Evolutionary conservation across 2,113 vertebrate genomes (phyloP).

Genomic region (Scytalopus superciliaris): DNA sequence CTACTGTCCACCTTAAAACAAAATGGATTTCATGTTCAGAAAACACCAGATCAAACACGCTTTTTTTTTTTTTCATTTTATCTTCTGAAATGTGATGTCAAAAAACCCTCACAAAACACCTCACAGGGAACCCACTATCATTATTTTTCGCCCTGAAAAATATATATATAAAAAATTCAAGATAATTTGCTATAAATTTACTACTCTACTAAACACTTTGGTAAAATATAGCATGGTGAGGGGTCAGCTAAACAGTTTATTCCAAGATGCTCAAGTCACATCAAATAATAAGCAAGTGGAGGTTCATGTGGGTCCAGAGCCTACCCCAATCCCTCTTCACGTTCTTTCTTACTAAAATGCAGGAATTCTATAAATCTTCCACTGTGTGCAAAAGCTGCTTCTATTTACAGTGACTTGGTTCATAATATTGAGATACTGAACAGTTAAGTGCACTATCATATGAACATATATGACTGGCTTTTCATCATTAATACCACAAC

Average conservation of each 20-base stretch:
- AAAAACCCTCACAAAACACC: background rate
- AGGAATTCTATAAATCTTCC: background rate
- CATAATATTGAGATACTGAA: background rate
- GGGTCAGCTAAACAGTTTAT: background rate
- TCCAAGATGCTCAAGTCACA: background rate
- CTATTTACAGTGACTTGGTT: background rate
- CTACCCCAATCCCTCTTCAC: background rate
- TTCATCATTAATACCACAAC: background rate
- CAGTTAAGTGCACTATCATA: background rate
- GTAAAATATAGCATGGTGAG: background rate
- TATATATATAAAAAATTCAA: background rate
- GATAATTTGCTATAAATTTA: background rate
- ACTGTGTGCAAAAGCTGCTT: background rate
- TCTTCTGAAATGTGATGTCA: background rate
- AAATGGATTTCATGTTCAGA: background rate
- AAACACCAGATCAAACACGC: background rate
- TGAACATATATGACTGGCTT: background rate
- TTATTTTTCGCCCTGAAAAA: background rate
- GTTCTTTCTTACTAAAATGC: background rate
- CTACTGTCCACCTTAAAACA: slow-evolving; percentile 92
- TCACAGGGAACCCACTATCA: rapidly evolving
- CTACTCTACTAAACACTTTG: background rate
- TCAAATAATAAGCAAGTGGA: background rate
- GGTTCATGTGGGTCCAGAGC: background rate
- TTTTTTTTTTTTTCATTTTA: background rate